phyloP scores from a whole-genome alignment of 2,113 vertebrate genomes.

The Leptodactylus fuscus region DNA sequence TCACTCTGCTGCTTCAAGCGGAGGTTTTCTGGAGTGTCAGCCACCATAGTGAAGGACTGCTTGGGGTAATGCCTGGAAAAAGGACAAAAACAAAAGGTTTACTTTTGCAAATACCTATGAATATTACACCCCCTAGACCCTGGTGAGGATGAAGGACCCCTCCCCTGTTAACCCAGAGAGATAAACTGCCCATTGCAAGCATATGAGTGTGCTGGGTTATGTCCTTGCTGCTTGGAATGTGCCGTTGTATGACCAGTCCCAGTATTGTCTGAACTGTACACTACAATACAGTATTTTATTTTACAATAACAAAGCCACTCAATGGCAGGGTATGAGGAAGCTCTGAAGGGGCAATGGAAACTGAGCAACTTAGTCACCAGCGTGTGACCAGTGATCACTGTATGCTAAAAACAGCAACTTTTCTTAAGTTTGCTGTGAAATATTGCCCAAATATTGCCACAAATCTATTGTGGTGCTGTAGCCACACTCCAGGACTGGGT shows the following conservation, averaged over 20 bases:
- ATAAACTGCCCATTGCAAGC: not conserved
- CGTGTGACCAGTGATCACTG: too few relatives aligned
- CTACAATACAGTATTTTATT: too few relatives aligned
- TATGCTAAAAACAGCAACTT: too few relatives aligned
- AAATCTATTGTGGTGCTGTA: too few relatives aligned
- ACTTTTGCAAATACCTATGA: not conserved
- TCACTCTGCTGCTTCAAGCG: constrained; percentile 96
- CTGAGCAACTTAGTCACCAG: too few relatives aligned
- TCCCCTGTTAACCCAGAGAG: not conserved
- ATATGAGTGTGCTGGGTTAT: not conserved
- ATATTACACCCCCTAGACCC: not conserved
- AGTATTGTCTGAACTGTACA: not conserved
- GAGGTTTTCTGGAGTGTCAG: constrained; percentile 96
- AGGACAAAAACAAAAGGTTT: not conserved
- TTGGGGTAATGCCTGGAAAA: constrained; percentile 93
- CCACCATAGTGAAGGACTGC: constrained; percentile 92
- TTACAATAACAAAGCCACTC: not conserved
- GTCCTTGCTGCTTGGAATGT: too few relatives aligned
- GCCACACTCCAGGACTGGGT: too few relatives aligned
- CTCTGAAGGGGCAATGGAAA: not conserved
- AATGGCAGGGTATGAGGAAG: not conserved
- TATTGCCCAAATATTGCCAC: too few relatives aligned
- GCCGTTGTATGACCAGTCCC: not conserved
- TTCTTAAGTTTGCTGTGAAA: too few relatives aligned
- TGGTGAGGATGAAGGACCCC: too few relatives aligned